A percentile compares a stretch with the other conserved stretches of the same genome.
Conservation (phyloP, 2,888 invertebrate genomes). For the Parelbella ahira region DNA sequence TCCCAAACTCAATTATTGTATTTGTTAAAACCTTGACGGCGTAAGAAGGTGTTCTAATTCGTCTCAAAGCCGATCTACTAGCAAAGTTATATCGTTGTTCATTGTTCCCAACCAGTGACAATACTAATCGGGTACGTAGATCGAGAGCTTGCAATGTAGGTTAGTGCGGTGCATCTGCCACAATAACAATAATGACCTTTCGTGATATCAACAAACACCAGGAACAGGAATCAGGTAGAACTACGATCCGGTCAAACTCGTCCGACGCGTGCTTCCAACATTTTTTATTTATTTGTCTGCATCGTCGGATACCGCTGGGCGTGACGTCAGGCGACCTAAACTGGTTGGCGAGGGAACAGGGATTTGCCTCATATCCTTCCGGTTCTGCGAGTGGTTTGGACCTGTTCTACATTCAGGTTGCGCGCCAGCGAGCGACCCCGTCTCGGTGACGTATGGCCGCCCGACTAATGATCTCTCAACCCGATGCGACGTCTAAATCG, state of each 20-base stretch:
- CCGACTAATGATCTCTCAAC: constrained; percentile 36
- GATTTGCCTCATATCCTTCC: constrained; percentile 80
- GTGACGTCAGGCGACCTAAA: constrained; percentile 80
- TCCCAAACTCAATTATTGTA: too few species aligned
- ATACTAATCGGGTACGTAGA: too few species aligned
- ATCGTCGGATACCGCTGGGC: constrained; percentile 77
- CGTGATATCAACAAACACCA: constrained; percentile 64
- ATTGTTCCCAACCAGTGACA: too few species aligned
- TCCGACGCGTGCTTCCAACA: constrained; percentile 80
- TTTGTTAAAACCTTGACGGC: too few species aligned
- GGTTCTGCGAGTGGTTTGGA: constrained; percentile 76
- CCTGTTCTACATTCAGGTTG: constrained; percentile 78
- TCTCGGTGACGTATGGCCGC: constrained; percentile 51
- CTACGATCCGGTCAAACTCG: constrained; percentile 80
- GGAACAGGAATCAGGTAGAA: constrained; percentile 80
- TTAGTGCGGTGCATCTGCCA: constrained; percentile 13
- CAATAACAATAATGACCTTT: constrained; percentile 48
- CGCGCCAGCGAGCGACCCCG: constrained; percentile 58
- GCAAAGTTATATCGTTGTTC: too few species aligned
- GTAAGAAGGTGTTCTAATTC: too few species aligned
- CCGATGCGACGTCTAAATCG: constrained; percentile 46
- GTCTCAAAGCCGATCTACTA: too few species aligned
- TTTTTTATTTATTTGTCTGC: constrained; percentile 81
- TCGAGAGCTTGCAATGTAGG: too few species aligned
- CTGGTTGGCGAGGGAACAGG: constrained; percentile 80